Conservation (phyloP, 1,140 invertebrate species). For the Grapholita molesta region DNA sequence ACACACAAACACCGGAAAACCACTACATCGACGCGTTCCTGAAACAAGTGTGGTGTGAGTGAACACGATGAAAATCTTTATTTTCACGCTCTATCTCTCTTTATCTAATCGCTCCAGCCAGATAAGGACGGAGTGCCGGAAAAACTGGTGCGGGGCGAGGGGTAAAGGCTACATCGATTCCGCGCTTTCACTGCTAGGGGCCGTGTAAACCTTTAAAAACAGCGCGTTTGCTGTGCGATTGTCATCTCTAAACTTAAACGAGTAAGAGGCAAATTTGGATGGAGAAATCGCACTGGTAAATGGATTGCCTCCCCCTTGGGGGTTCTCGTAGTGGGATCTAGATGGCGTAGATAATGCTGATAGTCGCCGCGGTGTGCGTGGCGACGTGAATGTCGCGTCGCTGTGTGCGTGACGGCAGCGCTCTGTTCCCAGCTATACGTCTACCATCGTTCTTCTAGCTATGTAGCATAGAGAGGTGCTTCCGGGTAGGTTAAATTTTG, state of each 20-base stretch:
- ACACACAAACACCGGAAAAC: constrained; percentile 41
- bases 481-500: constrained; percentile 71
- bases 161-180: constrained; percentile 77
- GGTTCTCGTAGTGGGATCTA: constrained; percentile 76
- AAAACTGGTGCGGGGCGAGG: constrained; percentile 74
- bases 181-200: constrained; percentile 77
- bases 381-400: constrained; percentile 38
- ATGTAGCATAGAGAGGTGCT: constrained; percentile 50
- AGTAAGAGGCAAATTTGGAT: constrained; percentile 59
- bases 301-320: constrained; percentile 76
- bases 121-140: constrained; percentile 76
- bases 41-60: constrained; percentile 65
- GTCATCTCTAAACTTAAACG: constrained; percentile 64
- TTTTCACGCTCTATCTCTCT: constrained; percentile 78
- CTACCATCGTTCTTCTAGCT: constrained; percentile 49
- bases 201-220: constrained; percentile 77
- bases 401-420: constrained; percentile 48
- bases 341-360: constrained; percentile 75
- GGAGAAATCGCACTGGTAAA: constrained; percentile 56
- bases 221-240: constrained; percentile 65
- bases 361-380: constrained; percentile 58
- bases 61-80: constrained; percentile 78
- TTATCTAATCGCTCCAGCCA: constrained; percentile 75
- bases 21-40: constrained; percentile 50
- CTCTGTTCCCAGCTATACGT: constrained; percentile 48